These are phyloP conservation scores for Symphodus melops DNA, from an alignment of 2,113 vertebrate genomes.

Conservation along the genomic window DNA sequence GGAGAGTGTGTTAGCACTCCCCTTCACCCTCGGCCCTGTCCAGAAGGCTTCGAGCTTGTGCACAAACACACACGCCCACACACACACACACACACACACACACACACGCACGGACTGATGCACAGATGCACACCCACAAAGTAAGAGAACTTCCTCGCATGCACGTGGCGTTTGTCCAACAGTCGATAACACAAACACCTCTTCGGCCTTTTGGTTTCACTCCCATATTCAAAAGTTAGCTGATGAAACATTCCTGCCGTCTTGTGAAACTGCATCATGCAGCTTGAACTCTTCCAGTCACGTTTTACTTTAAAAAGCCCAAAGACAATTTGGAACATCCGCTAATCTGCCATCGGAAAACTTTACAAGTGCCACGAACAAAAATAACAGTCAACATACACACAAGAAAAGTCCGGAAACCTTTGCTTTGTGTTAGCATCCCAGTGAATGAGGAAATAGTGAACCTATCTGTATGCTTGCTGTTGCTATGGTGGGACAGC, in stretches of 20 bases:
- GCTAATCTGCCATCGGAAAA: not conserved
- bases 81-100: not conserved
- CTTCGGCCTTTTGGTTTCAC: constrained; percentile 17
- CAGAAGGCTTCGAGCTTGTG: constrained; percentile 87
- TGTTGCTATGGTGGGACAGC: no score
- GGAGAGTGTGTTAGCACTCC: constrained; percentile 97
- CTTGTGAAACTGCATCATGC: constrained; percentile 4
- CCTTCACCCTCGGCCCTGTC: constrained; percentile 99
- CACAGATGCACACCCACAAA: constrained; percentile 45
- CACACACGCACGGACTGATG: constrained; percentile 12
- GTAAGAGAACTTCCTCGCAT: constrained; percentile 72
- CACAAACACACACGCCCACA: constrained; percentile 39
- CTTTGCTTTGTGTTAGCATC: no score
- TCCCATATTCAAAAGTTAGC: constrained; percentile 11
- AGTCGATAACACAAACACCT: constrained; percentile 79
- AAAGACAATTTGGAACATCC: not conserved
- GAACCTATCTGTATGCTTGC: no score
- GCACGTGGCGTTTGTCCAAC: constrained; percentile 90
- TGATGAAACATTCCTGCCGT: constrained; percentile 43
- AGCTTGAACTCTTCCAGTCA: not conserved
- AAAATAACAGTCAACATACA: no score
- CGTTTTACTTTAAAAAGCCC: not conserved
- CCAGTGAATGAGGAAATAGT: no score
- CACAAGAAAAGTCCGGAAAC: no score
- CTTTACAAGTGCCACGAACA: no score